phyloP scores from a whole-genome alignment of 2,113 vertebrate species.

The Xenus cinereus region DNA sequence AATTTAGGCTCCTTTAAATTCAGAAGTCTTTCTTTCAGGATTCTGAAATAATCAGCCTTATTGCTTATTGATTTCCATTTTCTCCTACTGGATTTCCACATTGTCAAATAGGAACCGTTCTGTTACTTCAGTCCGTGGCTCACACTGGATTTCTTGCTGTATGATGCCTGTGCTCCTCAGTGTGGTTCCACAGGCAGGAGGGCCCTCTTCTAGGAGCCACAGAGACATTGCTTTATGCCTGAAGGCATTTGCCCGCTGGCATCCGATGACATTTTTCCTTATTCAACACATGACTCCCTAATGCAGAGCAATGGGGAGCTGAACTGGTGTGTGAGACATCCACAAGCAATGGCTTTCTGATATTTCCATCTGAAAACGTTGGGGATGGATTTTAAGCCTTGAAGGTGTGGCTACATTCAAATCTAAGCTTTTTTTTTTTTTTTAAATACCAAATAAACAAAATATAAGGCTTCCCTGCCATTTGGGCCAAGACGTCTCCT shows the following conservation, averaged over 20 bases:
- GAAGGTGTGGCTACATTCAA: neutral
- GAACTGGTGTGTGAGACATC: fast-evolving
- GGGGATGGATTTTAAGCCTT: neutral
- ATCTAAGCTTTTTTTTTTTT: neutral
- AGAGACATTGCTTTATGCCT: neutral
- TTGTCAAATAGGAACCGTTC: neutral
- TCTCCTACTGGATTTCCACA: neutral
- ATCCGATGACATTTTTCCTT: neutral
- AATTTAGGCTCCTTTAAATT: neutral
- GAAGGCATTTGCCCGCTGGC: fast-evolving
- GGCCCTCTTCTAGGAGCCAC: neutral
- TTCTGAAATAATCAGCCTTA: neutral
- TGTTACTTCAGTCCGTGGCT: neutral
- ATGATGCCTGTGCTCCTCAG: fast-evolving
- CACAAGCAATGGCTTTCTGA: neutral
- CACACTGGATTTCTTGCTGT: neutral
- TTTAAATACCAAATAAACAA: neutral
- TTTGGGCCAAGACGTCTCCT: neutral
- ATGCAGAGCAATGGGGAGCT: neutral
- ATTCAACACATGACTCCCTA: neutral
- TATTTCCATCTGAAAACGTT: neutral
- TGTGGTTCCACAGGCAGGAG: neutral
- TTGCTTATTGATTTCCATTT: neutral
- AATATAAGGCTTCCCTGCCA: neutral
- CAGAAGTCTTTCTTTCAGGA: neutral